Conservation (phyloP, 2,888 invertebrate species). For the Nemoura dubitans region DNA sequence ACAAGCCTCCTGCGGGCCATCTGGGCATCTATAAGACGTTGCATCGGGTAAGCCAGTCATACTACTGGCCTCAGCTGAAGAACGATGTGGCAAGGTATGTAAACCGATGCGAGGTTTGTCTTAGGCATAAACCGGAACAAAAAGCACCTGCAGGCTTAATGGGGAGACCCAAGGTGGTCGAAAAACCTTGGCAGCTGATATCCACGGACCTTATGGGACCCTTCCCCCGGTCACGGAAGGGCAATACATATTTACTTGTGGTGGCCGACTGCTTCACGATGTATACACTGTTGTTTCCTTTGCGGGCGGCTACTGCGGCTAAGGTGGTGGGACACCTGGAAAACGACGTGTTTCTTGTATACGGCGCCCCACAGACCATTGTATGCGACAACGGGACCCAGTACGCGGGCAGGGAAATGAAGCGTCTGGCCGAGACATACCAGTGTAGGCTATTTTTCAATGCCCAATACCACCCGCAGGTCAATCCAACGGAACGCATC, state of each 20-base stretch:
- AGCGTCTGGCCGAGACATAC: slow-evolving; percentile 47
- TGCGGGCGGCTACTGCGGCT: slow-evolving; percentile 50
- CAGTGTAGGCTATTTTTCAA: slow-evolving; percentile 50
- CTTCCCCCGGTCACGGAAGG: slow-evolving; percentile 17
- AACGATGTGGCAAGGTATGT: slow-evolving; percentile 15
- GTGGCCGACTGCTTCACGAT: slow-evolving; percentile 52
- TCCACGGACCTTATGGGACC: slow-evolving; percentile 19
- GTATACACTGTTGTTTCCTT: slow-evolving; percentile 52
- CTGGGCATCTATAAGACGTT: slow-evolving; percentile 49
- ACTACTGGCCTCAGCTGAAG: slow-evolving; percentile 30
- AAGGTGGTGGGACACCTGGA: slow-evolving; percentile 49
- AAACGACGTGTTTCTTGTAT: slow-evolving; percentile 50
- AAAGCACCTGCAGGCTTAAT: slow-evolving; percentile 51
- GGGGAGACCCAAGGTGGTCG: slow-evolving; percentile 42
- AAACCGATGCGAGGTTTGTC: slow-evolving; percentile 31
- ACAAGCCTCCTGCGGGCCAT: slow-evolving; percentile 53
- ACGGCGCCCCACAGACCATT: slow-evolving; percentile 51
- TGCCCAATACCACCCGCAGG: slow-evolving; percentile 55
- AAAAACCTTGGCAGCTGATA: slow-evolving; percentile 24
- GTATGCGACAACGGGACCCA: slow-evolving; percentile 53
- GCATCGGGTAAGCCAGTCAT: background rate
- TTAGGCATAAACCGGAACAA: slow-evolving; percentile 47
- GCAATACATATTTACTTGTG: slow-evolving; percentile 52
- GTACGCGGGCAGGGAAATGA: slow-evolving; percentile 42
- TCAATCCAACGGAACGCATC: slow-evolving; percentile 55